Conservation (phyloP, 1,140 invertebrate species). For the Drosophila arawakana region DNA sequence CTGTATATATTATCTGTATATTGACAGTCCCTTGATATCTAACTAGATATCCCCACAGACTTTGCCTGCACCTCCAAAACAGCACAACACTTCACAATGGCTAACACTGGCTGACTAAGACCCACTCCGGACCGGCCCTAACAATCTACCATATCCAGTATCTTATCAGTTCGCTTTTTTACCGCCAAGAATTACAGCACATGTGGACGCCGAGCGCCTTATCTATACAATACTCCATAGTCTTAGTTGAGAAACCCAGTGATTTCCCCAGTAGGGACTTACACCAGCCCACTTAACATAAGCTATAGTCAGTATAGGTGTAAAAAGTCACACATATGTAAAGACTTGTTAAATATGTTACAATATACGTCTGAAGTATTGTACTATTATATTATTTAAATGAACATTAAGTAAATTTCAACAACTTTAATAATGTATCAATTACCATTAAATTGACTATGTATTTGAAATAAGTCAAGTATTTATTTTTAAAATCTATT, state of each 20-base stretch:
- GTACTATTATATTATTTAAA: no score
- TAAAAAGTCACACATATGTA: no score
- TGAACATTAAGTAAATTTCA: no score
- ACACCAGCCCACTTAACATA: not conserved
- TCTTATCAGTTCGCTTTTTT: slow-evolving; percentile 33
- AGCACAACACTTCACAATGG: not conserved
- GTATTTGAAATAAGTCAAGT: no score
- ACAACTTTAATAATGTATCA: no score
- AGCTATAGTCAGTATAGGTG: no score
- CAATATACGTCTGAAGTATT: no score
- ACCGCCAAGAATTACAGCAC: slow-evolving; percentile 30
- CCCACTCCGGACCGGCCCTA: slow-evolving; percentile 7
- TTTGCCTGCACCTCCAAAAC: no score
- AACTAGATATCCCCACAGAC: slow-evolving; percentile 24
- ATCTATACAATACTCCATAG: not conserved
- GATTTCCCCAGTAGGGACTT: slow-evolving; percentile 24
- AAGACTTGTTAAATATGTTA: no score
- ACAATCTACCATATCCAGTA: not conserved
- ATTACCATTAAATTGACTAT: no score
- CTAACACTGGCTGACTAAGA: slow-evolving; percentile 11
- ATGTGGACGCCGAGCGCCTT: slow-evolving; percentile 28
- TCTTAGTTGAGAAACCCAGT: slow-evolving; percentile 2
- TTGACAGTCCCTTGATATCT: slow-evolving; percentile 19
- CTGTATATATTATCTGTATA: not conserved
- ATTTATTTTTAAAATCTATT: no score